These are phyloP conservation scores for Spisula subtruncata DNA, from an alignment of 2,888 invertebrate species.

Conservation along the genomic window DNA sequence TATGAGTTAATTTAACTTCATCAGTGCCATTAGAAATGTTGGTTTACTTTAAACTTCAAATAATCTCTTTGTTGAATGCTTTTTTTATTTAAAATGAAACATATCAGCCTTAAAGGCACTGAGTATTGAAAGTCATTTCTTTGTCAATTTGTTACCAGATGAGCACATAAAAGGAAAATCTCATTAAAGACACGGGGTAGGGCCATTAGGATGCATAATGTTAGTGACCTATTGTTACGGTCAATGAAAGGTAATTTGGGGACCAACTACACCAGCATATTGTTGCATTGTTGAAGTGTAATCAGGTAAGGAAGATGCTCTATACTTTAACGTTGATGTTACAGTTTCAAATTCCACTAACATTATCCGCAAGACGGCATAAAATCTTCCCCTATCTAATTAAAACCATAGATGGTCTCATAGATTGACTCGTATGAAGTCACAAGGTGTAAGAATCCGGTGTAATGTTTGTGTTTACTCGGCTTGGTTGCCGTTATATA, in stretches of 20 bases:
- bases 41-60: too few species aligned
- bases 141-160: neutral
- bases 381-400: slow-evolving; percentile 8
- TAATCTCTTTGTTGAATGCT: too few species aligned
- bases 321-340: neutral
- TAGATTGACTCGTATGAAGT: slow-evolving; percentile 15
- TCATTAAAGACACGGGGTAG: neutral
- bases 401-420: slow-evolving; percentile 17
- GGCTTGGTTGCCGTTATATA: neutral
- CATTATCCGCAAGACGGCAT: slow-evolving; percentile 19
- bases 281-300: neutral
- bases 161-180: slow-evolving; percentile 15
- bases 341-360: slow-evolving; percentile 43
- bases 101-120: neutral
- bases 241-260: slow-evolving; percentile 14
- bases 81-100: slow-evolving; percentile 22
- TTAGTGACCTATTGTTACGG: neutral
- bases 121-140: neutral
- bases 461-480: neutral
- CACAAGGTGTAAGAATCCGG: neutral
- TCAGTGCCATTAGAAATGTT: too few species aligned
- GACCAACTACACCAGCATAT: neutral
- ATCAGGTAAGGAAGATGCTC: slow-evolving; percentile 5
- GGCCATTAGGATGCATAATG: slow-evolving; percentile 2
- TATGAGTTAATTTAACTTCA: too few species aligned